phyloP scores from a whole-genome alignment of 1,140 invertebrate genomes.

The Protaetia brevitarsis region DNA sequence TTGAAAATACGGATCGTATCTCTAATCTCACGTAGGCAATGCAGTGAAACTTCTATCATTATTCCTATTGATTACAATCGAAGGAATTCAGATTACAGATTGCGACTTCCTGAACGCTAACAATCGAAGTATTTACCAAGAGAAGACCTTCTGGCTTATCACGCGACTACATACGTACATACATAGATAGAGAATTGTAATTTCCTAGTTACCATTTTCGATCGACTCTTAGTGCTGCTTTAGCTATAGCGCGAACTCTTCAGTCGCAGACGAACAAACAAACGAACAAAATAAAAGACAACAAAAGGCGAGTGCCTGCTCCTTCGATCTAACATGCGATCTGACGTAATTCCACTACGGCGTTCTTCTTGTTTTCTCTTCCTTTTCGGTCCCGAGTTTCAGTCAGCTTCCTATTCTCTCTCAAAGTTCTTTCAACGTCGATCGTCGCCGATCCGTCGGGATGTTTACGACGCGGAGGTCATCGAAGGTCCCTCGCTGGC shows the following conservation, averaged over 20 bases:
- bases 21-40: no score
- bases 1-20: no score
- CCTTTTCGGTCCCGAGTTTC: not conserved
- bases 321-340: constrained; percentile 3
- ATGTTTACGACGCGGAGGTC: not conserved
- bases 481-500: not conserved
- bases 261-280: not conserved
- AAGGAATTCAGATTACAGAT: not conserved
- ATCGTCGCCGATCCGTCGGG: not conserved
- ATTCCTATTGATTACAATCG: no score
- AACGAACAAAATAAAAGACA: not conserved
- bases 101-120: not conserved
- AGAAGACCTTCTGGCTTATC: not conserved
- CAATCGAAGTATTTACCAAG: not conserved
- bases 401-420: not conserved
- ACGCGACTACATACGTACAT: not conserved
- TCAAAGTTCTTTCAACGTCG: not conserved
- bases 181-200: not conserved
- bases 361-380: not conserved
- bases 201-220: constrained; percentile 8
- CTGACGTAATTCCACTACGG: constrained; percentile 9
- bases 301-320: not conserved
- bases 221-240: not conserved
- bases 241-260: not conserved
- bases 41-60: no score